Conservation (phyloP, 2,113 vertebrate genomes). For the Myiozetetes cayanensis region DNA sequence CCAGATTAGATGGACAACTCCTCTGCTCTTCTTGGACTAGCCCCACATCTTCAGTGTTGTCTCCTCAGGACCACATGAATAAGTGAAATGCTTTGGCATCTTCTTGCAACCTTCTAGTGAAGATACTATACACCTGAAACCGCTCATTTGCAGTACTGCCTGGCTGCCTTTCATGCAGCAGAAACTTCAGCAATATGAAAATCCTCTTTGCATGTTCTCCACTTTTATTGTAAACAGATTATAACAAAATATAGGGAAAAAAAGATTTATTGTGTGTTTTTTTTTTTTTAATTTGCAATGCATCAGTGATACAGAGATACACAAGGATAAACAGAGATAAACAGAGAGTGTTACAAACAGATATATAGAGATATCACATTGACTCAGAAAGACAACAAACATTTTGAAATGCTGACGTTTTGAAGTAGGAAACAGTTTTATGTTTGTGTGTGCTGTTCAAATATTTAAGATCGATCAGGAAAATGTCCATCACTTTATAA, state of each 20-base stretch:
- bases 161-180: not conserved
- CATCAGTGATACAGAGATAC: rapidly evolving
- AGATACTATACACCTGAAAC: rapidly evolving
- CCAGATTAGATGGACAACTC: not conserved
- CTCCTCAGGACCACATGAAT: not conserved
- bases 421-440: not conserved
- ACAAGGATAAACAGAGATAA: not conserved
- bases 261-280: not conserved
- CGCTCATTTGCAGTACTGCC: not conserved
- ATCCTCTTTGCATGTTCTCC: not conserved
- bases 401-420: not conserved
- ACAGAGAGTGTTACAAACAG: not conserved
- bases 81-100: not conserved
- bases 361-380: not conserved
- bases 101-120: not conserved
- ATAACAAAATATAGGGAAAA: not conserved
- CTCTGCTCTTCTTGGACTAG: not conserved
- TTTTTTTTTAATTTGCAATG: not conserved
- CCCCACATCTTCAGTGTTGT: not conserved
- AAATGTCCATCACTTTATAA: not conserved
- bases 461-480: not conserved
- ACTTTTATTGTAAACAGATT: not conserved
- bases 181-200: not conserved
- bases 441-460: not conserved
- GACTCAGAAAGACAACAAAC: not conserved